Evolutionary conservation across 1,140 invertebrate species (phyloP).

Genomic region (Linepithema humile): DNA sequence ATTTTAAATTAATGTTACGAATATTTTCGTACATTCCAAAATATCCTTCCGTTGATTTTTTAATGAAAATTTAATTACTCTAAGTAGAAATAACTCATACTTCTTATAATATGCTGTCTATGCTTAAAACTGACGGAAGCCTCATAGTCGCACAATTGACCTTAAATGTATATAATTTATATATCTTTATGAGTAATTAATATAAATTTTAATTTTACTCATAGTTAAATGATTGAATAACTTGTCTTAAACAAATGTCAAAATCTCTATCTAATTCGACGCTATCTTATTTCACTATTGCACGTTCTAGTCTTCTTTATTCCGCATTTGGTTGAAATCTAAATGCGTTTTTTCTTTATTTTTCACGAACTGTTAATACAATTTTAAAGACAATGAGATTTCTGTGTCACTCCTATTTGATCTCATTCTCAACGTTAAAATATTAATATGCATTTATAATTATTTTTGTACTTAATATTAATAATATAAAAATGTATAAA

Average conservation of each 20-base stretch:
- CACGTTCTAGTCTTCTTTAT: not conserved
- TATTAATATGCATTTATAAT: not conserved
- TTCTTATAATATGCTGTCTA: not conserved
- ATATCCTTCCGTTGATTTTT: not conserved
- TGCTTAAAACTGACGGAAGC: not conserved
- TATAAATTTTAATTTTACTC: not conserved
- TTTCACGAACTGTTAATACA: not conserved
- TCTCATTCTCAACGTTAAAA: not conserved
- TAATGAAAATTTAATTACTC: not conserved
- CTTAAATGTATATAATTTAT: not conserved
- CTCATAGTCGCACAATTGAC: not conserved
- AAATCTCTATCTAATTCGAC: not conserved
- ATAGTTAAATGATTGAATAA: not conserved
- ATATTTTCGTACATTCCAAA: not conserved
- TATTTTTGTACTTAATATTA: not conserved
- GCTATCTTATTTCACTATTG: not conserved
- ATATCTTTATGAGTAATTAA: not conserved
- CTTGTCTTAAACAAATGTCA: not conserved
- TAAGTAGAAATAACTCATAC: not conserved
- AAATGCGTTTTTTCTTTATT: not conserved
- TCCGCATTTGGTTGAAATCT: not conserved
- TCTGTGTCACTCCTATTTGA: not conserved
- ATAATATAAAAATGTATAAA: not conserved
- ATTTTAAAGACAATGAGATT: not conserved
- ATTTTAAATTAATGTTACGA: not conserved